A percentile compares a stretch with the other conserved stretches of the same genome.
phyloP scores from a whole-genome alignment of 2,113 vertebrate species.

The Echinops telfairi region DNA sequence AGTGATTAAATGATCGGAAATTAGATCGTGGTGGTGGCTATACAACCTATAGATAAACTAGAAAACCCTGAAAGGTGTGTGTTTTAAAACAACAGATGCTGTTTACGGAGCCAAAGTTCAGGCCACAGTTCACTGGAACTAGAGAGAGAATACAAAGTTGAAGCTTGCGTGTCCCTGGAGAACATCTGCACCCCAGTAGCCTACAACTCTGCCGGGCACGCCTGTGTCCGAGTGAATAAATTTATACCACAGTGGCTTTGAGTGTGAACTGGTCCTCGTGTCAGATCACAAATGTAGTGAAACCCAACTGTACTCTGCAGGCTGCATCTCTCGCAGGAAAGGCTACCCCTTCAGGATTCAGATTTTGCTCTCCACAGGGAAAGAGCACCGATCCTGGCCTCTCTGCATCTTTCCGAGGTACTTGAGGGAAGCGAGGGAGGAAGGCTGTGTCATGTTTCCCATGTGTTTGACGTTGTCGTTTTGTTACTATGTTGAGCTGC shows the following conservation, averaged over 20 bases:
- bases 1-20: not conserved
- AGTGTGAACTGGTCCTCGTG: not conserved
- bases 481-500: not conserved
- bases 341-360: not conserved
- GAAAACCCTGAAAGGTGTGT: not conserved
- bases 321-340: not conserved
- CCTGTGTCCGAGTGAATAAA: not conserved
- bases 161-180: not conserved
- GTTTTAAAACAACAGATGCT: not conserved
- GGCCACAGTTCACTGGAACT: not conserved
- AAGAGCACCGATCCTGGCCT: not conserved
- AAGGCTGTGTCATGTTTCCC: not conserved
- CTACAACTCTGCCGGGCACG: not conserved
- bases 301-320: not conserved
- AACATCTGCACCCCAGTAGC: rapidly evolving
- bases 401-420: not conserved
- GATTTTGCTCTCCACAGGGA: not conserved
- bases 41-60: not conserved
- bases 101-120: not conserved
- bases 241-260: not conserved
- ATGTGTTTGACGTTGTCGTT: not conserved
- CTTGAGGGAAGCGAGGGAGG: rapidly evolving
- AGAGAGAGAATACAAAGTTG: not conserved
- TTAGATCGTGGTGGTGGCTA: not conserved
- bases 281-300: not conserved